Evolutionary conservation across 2,113 vertebrate genomes (phyloP), one percentile per base, ranked within the genome.

Genomic region (Choloepus hoffmanni): DNA sequence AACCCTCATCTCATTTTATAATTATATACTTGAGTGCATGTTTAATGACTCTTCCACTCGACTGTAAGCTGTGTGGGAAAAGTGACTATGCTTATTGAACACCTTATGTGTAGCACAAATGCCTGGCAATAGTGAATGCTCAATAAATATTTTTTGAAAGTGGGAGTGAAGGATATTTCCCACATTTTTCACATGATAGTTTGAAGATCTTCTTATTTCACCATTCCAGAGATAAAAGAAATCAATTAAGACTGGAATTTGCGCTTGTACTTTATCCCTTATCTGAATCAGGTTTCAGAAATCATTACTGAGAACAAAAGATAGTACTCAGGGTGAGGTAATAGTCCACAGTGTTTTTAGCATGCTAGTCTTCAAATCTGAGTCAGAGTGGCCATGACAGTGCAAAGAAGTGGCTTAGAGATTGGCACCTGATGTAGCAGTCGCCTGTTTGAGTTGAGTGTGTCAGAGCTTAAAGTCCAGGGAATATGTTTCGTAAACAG

Each of bases 391-490:
- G 30, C 72, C 28, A 28, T 85, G 40, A 85, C 60, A 6, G 55
- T 94, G 1, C 55, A 83, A n/a, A 36, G n/a, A 96, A 90, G 82
- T 62, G 48, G 8, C 45, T 60, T 86, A 14, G 85, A 84, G 77
- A 84, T 40, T 11, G 33, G 8, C 7, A 62, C 15, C 23, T 77
- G 28, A 81, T 68, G 30, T 84, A 85, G 48, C n/a, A 92, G 33
- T 73, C 13, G 21, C 60, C 77, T 85, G 7, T 43, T 89, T 96
- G 33, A 93, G 5, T 90, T 92, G 50, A 11, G 24, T 90, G 6
- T 95, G 43, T 97, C 65, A 88, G 58, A 94, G 28, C 8, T 92
- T 62, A 18, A 92, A 73, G 33, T 94, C 48, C 40, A 81, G 8
- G 18, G 23, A 85, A 13, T 74, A 26, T 91, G 28, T 93, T 18